Base-by-base conservation (phyloP, 2,888 invertebrate genomes). In the Amblyjoppa fuscipennis region DNA sequence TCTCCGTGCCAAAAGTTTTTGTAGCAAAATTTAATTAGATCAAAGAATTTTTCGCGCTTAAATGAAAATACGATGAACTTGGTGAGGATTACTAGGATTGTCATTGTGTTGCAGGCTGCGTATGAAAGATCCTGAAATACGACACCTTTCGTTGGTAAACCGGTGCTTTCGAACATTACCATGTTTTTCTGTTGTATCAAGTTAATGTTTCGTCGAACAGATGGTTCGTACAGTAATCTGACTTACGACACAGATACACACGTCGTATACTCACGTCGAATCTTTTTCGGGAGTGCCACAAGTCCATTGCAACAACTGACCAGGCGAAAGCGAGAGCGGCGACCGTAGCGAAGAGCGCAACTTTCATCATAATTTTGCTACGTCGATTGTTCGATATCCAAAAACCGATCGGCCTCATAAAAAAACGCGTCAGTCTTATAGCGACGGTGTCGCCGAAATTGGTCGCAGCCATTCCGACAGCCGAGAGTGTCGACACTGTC, bases 101-200 rank as follows among this genome's bases (percentile, higher is more conserved):
- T 81, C 59, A 88, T 45, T 7, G 78, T 49, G 2, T 81, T 81
- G 68, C 87, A 86, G 0, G 73, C 6, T 5, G 56, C 49, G 20
- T 87, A 89, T n/a, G 84, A 64, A 5, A 51, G 9, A 0, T 83
- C 86, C 90, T 90, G 68, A n/a, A 87, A 49, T 59, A 13, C 28
- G 59, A 28, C 0, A 59, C 9, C 13, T 13, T 56, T 56, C 25
- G 6, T 25, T 20, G 59, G 9, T 59, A 13, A 59, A 11, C 13
- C 25, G 9, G 3, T 7, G 25, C 59, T 16, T 3, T 0, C 25
- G 41, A 16, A 13, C 0, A 38, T n/a, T 5, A n/a, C 2, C n/a
- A 2, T 20, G n/a, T 7, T 13, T 6, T 13, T 28, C 0, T 3
- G 16, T 28, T 69, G 0, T 45, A 2, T 69, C 68, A 38, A 38